These are phyloP conservation scores for Zaprionus camerounensis DNA, from an alignment of 1,140 invertebrate genomes.

Conservation along the genomic window DNA sequence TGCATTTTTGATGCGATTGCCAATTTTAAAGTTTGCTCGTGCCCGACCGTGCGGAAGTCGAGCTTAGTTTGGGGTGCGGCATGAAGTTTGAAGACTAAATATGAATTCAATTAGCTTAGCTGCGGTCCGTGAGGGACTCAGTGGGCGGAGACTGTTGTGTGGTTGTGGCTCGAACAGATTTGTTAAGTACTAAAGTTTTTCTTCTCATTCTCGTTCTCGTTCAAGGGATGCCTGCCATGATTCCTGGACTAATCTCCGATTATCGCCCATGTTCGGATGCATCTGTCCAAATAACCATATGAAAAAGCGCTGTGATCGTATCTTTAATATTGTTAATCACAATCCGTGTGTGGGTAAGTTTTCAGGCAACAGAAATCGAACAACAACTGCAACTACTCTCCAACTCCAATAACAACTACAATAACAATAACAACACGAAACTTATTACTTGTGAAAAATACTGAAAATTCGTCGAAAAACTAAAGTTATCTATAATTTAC, in stretches of 20 bases:
- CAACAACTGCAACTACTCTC: conserved; percentile 44
- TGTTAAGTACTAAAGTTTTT: conserved; percentile 27
- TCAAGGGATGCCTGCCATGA: conserved; percentile 92
- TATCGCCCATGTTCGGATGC: conserved; percentile 95
- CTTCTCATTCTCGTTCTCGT: conserved; percentile 29
- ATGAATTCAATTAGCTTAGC: conserved; percentile 68
- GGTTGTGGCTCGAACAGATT: conserved; percentile 13
- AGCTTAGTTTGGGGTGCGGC: background rate
- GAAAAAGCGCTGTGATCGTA: conserved; percentile 93
- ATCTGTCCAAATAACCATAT: conserved; percentile 95
- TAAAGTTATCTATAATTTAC: conserved; percentile 41
- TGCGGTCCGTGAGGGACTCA: conserved; percentile 3
- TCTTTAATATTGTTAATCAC: conserved; percentile 94
- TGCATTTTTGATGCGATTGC: conserved; percentile 82
- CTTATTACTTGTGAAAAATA: conserved; percentile 17
- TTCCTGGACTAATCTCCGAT: conserved; percentile 91
- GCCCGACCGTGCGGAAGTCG: conserved; percentile 61
- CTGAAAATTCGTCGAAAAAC: conserved; percentile 42
- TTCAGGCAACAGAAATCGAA: conserved; percentile 37
- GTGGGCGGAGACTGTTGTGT: background rate
- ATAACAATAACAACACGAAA: conserved; percentile 35
- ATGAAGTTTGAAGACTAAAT: conserved; percentile 39
- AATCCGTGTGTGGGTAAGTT: conserved; percentile 96
- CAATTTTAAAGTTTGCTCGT: conserved; percentile 77
- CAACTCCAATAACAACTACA: conserved; percentile 48